phyloP scores from a whole-genome alignment of 2,113 vertebrate species.

The Ptychochromis oligacanthus region DNA sequence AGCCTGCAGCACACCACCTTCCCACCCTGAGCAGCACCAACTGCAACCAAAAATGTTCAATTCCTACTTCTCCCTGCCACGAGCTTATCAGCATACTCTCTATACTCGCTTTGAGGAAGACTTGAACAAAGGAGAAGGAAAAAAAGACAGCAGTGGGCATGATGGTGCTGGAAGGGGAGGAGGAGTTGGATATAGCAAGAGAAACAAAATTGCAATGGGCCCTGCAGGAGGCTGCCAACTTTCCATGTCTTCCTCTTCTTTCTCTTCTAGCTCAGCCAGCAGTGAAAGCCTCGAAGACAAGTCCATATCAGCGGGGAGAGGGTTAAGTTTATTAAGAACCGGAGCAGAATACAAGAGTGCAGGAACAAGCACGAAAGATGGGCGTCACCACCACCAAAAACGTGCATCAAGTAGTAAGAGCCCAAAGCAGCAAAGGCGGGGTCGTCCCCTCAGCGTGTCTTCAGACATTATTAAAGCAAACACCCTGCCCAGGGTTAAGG shows the following conservation, averaged over 20 bases:
- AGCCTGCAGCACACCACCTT: conserved; percentile 76
- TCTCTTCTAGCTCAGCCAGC: conserved; percentile 85
- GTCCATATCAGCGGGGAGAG: conserved; percentile 69
- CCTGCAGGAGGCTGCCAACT: conserved; percentile 68
- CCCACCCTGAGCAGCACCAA: conserved; percentile 77
- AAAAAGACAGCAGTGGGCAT: conserved; percentile 60
- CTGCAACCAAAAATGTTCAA: conserved; percentile 80
- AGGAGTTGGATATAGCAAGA: conserved; percentile 70
- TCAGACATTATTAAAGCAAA: conserved; percentile 81
- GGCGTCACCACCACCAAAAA: conserved; percentile 71
- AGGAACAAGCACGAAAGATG: conserved; percentile 72
- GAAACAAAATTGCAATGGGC: conserved; percentile 71
- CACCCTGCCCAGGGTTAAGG: conserved; percentile 79
- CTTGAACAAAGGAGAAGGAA: conserved; percentile 72
- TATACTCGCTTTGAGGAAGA: conserved; percentile 77
- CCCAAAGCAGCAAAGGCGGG: conserved; percentile 74
- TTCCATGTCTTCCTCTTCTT: conserved; percentile 84
- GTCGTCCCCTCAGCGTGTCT: conserved; percentile 71
- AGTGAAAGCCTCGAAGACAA: conserved; percentile 86
- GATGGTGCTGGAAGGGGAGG: conserved; percentile 60
- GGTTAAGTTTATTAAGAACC: conserved; percentile 69
- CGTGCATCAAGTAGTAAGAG: conserved; percentile 70
- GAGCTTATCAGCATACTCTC: conserved; percentile 80
- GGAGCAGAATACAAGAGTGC: conserved; percentile 71
- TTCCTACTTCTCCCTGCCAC: conserved; percentile 80